phyloP scores from a whole-genome alignment of 1,140 invertebrate genomes.

The Arion vulgaris region DNA sequence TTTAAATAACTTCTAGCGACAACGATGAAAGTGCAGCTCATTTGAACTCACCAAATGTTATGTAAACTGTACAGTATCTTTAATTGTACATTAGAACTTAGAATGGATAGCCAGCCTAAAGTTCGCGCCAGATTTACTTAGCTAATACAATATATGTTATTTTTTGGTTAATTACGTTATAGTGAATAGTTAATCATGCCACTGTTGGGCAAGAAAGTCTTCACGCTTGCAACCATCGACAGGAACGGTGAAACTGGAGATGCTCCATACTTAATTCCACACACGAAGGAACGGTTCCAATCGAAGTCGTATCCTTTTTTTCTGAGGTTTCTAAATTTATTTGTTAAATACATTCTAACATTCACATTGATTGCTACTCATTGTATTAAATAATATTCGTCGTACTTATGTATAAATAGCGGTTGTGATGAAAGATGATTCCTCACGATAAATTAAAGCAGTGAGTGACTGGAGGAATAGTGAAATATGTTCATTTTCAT shows the following conservation, averaged over 20 bases:
- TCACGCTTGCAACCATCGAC: slow-evolving; percentile 56
- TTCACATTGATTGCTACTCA: too few relatives aligned
- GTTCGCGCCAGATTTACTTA: slow-evolving; percentile 17
- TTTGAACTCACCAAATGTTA: slow-evolving; percentile 4
- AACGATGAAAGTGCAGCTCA: neutral
- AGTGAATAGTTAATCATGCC: slow-evolving; percentile 56
- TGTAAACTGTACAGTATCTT: neutral
- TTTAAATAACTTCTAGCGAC: too few relatives aligned
- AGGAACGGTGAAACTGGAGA: slow-evolving; percentile 58
- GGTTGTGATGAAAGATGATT: too few relatives aligned
- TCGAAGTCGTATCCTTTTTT: slow-evolving; percentile 70
- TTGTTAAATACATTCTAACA: too few relatives aligned
- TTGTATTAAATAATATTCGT: too few relatives aligned
- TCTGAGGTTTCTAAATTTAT: too few relatives aligned
- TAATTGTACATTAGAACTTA: neutral
- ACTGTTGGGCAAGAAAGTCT: slow-evolving; percentile 65
- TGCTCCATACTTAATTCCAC: slow-evolving; percentile 64
- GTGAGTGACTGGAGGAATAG: too few relatives aligned
- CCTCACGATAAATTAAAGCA: too few relatives aligned
- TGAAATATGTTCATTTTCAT: too few relatives aligned
- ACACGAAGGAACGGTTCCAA: slow-evolving; percentile 70
- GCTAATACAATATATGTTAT: neutral
- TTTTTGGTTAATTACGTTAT: neutral
- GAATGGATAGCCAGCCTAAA: neutral
- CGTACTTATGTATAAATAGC: too few relatives aligned